Evolutionary conservation across 2,797 vertebrate species (phyloP), one percentile per base, ranked within the genome.

Genomic region (Tangara arthus): DNA sequence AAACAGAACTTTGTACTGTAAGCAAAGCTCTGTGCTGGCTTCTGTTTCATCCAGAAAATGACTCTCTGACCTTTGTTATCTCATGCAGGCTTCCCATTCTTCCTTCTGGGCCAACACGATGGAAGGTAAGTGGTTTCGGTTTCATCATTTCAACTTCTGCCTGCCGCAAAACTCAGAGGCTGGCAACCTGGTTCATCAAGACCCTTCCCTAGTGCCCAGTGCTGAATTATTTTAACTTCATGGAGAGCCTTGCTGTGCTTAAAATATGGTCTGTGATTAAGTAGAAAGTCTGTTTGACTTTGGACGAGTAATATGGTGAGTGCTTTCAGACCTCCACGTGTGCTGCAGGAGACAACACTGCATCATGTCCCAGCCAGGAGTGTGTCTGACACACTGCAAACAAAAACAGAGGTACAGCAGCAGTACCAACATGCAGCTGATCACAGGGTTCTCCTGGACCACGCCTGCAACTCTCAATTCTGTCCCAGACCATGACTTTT

Each of bases 51-150:
- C 32, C 34, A 77, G 27, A 63, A 85, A 76, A 35, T 95, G 41
- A 96, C 22, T 72, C 8, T 77, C 47, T 71, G 14, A 41, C 15
- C 3, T 89, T 71, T 83, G 60, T 57, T 61, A 5, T 88, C 53
- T 88, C 39, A 10, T n/a, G 8, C 93, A 97, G 97, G 41, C 13
- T 84, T 85, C 89, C 44, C 8, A 12, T 22, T 59, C 42, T 50
- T 46, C 77, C 78, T 42, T 5, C 72, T 30, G 41, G 85, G 6
- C 4, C 5, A 5, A 22, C 30, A 5, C 13, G 5, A 59, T 71
- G 41, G 1, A 9, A 18, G 95, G 97, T 97, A 94, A 96, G 95
- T 89, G 39, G 12, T 39, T 88, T 76, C 30, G 1, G 32, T 66
- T 78, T 83, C 68, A 70, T 73, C 34, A 28, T 41, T 82, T 41